These are phyloP conservation scores for Acanthacorydalis orientalis DNA, from an alignment of 2,888 invertebrate genomes.

Conservation along the genomic window DNA sequence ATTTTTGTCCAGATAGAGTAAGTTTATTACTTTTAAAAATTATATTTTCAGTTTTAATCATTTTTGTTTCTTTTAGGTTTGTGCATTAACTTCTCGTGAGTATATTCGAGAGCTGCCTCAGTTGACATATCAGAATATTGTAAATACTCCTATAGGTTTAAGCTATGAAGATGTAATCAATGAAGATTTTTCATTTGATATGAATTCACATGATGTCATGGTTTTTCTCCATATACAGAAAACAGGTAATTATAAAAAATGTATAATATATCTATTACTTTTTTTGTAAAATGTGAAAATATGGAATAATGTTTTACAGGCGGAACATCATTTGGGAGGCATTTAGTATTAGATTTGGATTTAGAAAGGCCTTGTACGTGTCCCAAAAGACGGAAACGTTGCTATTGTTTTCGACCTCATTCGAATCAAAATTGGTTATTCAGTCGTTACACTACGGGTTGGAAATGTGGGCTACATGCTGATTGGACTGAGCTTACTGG, in stretches of 20 bases:
- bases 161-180: constrained; percentile 77
- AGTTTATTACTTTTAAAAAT: constrained; percentile 19
- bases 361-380: constrained; percentile 86
- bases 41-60: constrained; percentile 5
- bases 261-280: too few relatives aligned
- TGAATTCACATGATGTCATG: constrained; percentile 90
- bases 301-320: constrained; percentile 28
- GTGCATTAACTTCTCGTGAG: constrained; percentile 51
- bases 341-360: constrained; percentile 89
- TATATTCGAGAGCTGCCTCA: constrained; percentile 23
- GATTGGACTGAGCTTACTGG: constrained; percentile 94
- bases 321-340: constrained; percentile 92
- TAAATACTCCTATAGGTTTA: constrained; percentile 47
- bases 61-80: constrained; percentile 34
- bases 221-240: constrained; percentile 98
- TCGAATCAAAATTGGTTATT: constrained; percentile 94
- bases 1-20: constrained; percentile 78
- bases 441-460: constrained; percentile 91
- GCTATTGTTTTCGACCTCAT: constrained; percentile 82
- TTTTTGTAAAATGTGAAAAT: too few relatives aligned
- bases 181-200: constrained; percentile 76
- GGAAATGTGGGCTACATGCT: constrained; percentile 96
- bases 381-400: constrained; percentile 72
- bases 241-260: constrained; percentile 47
- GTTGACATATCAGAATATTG: constrained; percentile 25